phyloP scores from a whole-genome alignment of 1,140 invertebrate species.

The Drosophila albomicans region DNA sequence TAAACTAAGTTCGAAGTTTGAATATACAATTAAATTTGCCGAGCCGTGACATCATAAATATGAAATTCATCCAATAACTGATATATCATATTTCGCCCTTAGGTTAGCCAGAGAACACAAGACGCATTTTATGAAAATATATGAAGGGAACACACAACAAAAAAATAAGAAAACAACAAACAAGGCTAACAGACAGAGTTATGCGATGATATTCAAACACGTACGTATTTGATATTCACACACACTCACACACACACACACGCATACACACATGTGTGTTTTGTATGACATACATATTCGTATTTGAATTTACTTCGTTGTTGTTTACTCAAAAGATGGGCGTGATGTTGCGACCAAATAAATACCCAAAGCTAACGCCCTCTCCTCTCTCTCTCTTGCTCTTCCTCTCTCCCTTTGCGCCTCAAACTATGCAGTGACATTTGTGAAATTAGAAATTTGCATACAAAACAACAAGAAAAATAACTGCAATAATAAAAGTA shows the following conservation, averaged over 20 bases:
- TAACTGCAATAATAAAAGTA: constrained; percentile 53
- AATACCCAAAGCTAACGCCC: constrained; percentile 40
- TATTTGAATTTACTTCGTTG: constrained; percentile 31
- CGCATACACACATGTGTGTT: background rate
- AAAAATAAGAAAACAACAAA: constrained; percentile 17
- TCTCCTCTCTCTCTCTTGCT: too few relatives aligned
- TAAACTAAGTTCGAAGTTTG: background rate
- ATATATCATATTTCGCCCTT: constrained; percentile 27
- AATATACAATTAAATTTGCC: background rate
- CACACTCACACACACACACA: background rate
- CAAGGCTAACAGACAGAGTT: constrained; percentile 14
- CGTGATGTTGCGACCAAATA: constrained; percentile 37
- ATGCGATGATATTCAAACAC: constrained; percentile 41
- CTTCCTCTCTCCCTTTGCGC: constrained; percentile 22
- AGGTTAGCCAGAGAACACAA: constrained; percentile 31
- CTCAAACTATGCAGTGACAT: constrained; percentile 75
- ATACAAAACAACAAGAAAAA: constrained; percentile 32
- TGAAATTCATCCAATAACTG: constrained; percentile 16
- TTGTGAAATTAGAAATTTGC: constrained; percentile 79
- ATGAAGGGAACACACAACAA: constrained; percentile 1
- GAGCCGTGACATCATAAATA: constrained; percentile 8
- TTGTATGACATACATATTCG: constrained; percentile 12
- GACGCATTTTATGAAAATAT: constrained; percentile 44
- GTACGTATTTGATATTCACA: constrained; percentile 13
- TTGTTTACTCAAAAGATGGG: constrained; percentile 38